Base-by-base conservation (phyloP, 2,888 invertebrate genomes). In the Perizoma affinitatum region DNA sequence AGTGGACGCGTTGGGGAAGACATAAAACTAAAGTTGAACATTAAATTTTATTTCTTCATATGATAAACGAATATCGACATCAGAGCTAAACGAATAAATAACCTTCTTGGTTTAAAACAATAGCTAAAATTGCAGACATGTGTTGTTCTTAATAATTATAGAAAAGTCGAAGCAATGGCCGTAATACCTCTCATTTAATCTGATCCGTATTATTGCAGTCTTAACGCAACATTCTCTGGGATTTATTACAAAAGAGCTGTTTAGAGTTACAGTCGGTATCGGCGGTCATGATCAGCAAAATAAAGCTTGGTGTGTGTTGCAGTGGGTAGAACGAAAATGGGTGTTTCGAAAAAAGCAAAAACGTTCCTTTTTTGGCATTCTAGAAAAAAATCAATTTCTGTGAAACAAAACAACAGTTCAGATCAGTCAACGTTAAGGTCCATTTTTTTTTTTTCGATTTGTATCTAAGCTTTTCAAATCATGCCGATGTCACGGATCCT, bases 171-270 rank as follows among this genome's bases (percentile, higher is more conserved):
- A 73, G 78, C 72, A 73, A 70, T 73, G 72, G 72, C 85, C 83
- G 84, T 78, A 88, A 83, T 86, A 67, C 63, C 74, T 80, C 76
- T 73, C 73, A 71, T 69, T 83, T 84, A 87, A 90, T 90, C 90
- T 86, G 88, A 90, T 90, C 83, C 74, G 74, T 85, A 84, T 86
- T 89, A 88, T 88, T 86, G 85, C 83, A 83, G 79, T 83, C 76
- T 79, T 80, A 88, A 86, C 83, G 84, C 82, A 86, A 80, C 84
- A 82, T 84, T 86, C 84, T 72, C 67, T 68, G 68, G 78, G 85
- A 90, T 90, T 90, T 90, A 90, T 89, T 90, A 82, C 88, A 83
- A 86, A 84, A 84, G 80, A 84, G 84, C 84, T 85, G 87, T 87
- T 86, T 87, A 83, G 81, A 84, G 79, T 75, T 83, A 74, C 77